Evolutionary conservation across 2,113 vertebrate genomes (phyloP).

Genomic region (Thunnus maccoyii): DNA sequence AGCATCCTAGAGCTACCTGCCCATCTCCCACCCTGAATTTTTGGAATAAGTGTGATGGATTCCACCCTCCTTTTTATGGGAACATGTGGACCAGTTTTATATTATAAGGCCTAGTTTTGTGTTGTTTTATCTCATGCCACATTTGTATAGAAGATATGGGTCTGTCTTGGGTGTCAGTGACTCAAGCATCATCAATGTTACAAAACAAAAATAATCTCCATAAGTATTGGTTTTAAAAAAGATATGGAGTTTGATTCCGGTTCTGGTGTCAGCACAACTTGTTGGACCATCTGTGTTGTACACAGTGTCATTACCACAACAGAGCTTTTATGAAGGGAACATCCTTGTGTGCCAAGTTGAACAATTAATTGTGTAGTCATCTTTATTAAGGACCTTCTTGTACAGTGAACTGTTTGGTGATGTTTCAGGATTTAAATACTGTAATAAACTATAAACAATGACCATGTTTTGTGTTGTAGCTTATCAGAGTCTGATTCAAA

Average conservation of each 20-base stretch:
- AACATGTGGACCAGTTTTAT: slow-evolving; percentile 76
- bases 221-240: slow-evolving; percentile 32
- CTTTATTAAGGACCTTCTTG: slow-evolving; percentile 64
- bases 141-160: slow-evolving; percentile 58
- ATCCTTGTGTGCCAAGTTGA: slow-evolving; percentile 75
- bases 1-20: slow-evolving; percentile 55
- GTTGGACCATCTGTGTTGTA: slow-evolving; percentile 46
- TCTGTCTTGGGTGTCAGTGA: slow-evolving; percentile 33
- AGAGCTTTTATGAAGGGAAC: slow-evolving; percentile 56
- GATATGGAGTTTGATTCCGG: slow-evolving; percentile 38
- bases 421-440: slow-evolving; percentile 71
- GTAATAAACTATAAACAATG: slow-evolving; percentile 69
- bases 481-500: background rate
- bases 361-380: slow-evolving; percentile 63
- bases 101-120: slow-evolving; percentile 63
- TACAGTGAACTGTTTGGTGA: slow-evolving; percentile 72
- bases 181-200: slow-evolving; percentile 44
- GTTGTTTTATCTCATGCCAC: slow-evolving; percentile 67
- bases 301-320: slow-evolving; percentile 50
- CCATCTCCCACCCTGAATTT: slow-evolving; percentile 42
- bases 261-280: slow-evolving; percentile 42
- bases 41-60: slow-evolving; percentile 63
- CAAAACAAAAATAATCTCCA: slow-evolving; percentile 24
- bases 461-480: background rate
- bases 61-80: slow-evolving; percentile 61